Evolutionary conservation across 1,140 invertebrate genomes (phyloP).

Genomic region (Drosophila auraria): DNA sequence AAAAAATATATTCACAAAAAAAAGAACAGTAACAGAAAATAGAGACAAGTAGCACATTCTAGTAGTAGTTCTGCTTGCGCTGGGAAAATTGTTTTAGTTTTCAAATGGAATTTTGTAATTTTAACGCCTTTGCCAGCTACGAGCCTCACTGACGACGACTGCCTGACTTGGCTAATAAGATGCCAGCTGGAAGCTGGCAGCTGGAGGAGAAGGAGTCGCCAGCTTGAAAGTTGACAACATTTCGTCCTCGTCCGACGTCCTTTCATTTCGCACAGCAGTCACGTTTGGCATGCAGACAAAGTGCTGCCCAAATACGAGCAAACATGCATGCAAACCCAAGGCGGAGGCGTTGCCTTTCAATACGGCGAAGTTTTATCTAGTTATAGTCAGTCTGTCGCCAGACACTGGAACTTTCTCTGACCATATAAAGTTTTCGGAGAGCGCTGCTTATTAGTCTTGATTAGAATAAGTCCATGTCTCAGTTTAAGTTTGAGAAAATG

Average conservation of each 20-base stretch:
- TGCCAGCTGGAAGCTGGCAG: conserved; percentile 27
- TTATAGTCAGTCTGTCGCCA: conserved; percentile 16
- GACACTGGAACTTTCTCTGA: background rate
- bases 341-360: conserved; percentile 46
- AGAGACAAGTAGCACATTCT: conserved; percentile 53
- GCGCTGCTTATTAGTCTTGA: conserved; percentile 15
- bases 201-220: conserved; percentile 3
- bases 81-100: conserved; percentile 79
- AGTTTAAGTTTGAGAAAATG: background rate
- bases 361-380: conserved; percentile 38
- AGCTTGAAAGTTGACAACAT: conserved; percentile 52
- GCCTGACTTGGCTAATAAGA: conserved; percentile 49
- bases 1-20: conserved; percentile 20
- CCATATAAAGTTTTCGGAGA: conserved; percentile 7
- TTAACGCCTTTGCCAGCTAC: conserved; percentile 67
- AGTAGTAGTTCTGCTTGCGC: conserved; percentile 46
- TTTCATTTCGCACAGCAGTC: conserved; percentile 68
- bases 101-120: conserved; percentile 84
- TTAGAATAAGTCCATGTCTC: conserved; percentile 11
- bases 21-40: conserved; percentile 15
- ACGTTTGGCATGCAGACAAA: conserved; percentile 68
- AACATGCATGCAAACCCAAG: conserved; percentile 40
- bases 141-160: conserved; percentile 8
- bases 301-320: conserved; percentile 59
- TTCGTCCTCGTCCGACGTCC: conserved; percentile 19